Evolutionary conservation across 2,888 invertebrate species (phyloP), one percentile per base, ranked within the genome.

Genomic region (Prenolepis imparis): DNA sequence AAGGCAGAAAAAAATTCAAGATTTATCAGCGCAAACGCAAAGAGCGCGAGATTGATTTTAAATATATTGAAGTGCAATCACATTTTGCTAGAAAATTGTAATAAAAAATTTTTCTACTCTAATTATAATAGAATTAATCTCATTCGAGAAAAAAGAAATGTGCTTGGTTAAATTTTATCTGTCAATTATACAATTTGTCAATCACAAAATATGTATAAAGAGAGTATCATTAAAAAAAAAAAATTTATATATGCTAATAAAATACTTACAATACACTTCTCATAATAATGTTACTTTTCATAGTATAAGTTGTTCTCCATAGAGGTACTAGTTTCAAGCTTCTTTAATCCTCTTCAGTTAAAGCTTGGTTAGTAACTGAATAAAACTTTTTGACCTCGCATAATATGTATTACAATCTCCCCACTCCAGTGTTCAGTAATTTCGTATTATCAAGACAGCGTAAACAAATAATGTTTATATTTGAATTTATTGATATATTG

Each of bases 81-180:
- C 0, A 11, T 1, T 24, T 57, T 72, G 5, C 1, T 36, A 28
- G 21, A 9, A 70, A 52, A 52, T 39, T 39, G 57, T 39, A 15
- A 28, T 52, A 52, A n/a, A 0, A 52, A 52, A 52, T 52, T 52
- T 52, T 52, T 52, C n/a, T 0, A 8, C 57, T 21, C 1, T 4
- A n/a, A 39, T 72, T 24, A 18, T 72, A 24, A 5, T 24, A 18
- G 36, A 72, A 2, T 72, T 72, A 39, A 52, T 68, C 0, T 68
- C 24, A 48, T n/a, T 3, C n/a, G 3, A 68, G 2, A 39, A 12
- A 3, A 18, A 39, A 18, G 39, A 57, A 39, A 55, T 57, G 36
- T 24, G 8, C 24, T 59, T 12, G 18, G 3, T 24, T 57, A 72
- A 59, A 72, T 59, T 18, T 28, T 15, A 39, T 59, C 1, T 5